Conservation (phyloP, 2,888 invertebrate genomes). For the Ryuthela nishihirai region DNA sequence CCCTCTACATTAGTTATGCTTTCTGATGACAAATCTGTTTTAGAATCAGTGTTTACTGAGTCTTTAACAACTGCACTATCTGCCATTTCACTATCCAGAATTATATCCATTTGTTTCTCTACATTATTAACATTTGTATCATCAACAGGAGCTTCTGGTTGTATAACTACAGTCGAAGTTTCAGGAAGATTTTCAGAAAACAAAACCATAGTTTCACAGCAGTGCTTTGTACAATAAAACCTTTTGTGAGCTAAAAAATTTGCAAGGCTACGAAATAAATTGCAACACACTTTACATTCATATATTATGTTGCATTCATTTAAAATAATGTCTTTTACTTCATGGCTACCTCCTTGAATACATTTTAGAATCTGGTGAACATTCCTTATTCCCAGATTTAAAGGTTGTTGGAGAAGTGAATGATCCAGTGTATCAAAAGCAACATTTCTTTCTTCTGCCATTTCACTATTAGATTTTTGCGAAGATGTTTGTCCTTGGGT, state of each 20-base stretch:
- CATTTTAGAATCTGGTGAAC: constrained; percentile 67
- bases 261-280: constrained; percentile 77
- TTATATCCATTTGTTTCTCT: no score
- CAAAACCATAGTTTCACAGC: constrained; percentile 41
- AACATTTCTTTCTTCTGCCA: constrained; percentile 13
- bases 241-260: constrained; percentile 89
- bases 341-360: constrained; percentile 69
- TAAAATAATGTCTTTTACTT: constrained; percentile 65
- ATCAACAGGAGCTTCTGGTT: constrained; percentile 15
- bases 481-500: no score
- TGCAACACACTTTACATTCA: constrained; percentile 83
- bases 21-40: no score
- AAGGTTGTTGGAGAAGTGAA: constrained; percentile 59
- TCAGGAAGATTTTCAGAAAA: constrained; percentile 32
- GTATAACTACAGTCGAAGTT: constrained; percentile 10
- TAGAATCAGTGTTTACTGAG: no score
- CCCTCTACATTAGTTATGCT: no score
- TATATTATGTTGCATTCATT: constrained; percentile 84
- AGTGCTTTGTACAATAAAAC: constrained; percentile 62
- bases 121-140: no score
- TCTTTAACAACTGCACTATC: no score
- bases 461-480: no score
- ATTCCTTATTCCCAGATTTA: constrained; percentile 65
- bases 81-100: no score
- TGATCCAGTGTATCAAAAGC: constrained; percentile 46